Evolutionary conservation across 1,140 invertebrate genomes (phyloP), one percentile per base, ranked within the genome.

Genomic region (Anthonomus grandis): DNA sequence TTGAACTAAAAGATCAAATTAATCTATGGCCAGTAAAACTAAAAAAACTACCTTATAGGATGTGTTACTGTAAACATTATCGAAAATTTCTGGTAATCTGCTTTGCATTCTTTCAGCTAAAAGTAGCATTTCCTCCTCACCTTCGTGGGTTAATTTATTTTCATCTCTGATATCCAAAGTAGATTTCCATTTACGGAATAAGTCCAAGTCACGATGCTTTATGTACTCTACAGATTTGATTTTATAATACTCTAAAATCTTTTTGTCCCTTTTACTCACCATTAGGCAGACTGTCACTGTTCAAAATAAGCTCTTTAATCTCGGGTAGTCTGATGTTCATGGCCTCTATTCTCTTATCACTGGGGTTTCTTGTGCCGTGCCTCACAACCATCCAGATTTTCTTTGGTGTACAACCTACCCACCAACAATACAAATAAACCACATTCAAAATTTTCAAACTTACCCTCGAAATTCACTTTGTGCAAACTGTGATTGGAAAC

Each of bases 1-100:
- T 82, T 83, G 67, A 91, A 87, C 83, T 89, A 52, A 59, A 73
- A n/a, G n/a, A n/a, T n/a, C n/a, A n/a, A n/a, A n/a, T n/a, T n/a
- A n/a, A n/a, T n/a, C n/a, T n/a, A n/a, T n/a, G n/a, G n/a, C n/a
- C n/a, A n/a, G n/a, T n/a, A n/a, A n/a, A n/a, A n/a, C n/a, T n/a
- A n/a, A n/a, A n/a, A n/a, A n/a, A n/a, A 49, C 63, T 74, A 85
- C 82, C 68, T 77, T 80, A 62, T 78, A 86, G 22, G 78, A 74
- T 17, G 70, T 66, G 55, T 83, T 81, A 59, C 74, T 67, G 63
- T 82, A 86, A 13, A 72, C 55, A 57, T 81, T 75, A 23, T 77
- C 69, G 57, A 88, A 74, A 10, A 88, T 27, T 6, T 66, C 51
- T 4, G 82, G 82, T 73, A 86, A 88, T 48, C 85, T 73, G 36